Conservation (phyloP, 2,888 invertebrate species). For the Portevinia maculata region DNA sequence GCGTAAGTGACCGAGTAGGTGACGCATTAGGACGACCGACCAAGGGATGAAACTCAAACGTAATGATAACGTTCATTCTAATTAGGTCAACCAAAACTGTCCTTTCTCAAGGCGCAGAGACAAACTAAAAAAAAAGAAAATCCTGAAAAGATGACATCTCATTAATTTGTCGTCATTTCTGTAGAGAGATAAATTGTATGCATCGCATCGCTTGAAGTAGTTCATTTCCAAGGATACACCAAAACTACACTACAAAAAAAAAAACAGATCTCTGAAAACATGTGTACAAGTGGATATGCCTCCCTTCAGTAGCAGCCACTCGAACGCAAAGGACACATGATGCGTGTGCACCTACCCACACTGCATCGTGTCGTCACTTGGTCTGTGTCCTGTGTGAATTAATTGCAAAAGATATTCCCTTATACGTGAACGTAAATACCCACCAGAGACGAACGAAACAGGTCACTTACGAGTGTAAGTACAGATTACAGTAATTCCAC, state of each 20-base stretch:
- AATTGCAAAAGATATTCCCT: slow-evolving; percentile 52
- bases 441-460: slow-evolving; percentile 19
- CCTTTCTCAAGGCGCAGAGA: slow-evolving; percentile 29
- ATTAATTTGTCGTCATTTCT: slow-evolving; percentile 49
- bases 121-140: slow-evolving; percentile 10
- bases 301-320: slow-evolving; percentile 25
- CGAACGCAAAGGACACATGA: slow-evolving; percentile 56
- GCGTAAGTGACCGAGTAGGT: slow-evolving; percentile 44
- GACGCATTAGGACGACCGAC: slow-evolving; percentile 8
- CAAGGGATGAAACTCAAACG: slow-evolving; percentile 15
- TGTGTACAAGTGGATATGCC: slow-evolving; percentile 37
- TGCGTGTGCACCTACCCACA: slow-evolving; percentile 42
- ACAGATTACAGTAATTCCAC: slow-evolving; percentile 47
- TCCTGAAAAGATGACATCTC: slow-evolving; percentile 60
- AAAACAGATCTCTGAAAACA: slow-evolving; percentile 12
- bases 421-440: not conserved
- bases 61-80: slow-evolving; percentile 54
- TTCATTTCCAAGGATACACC: slow-evolving; percentile 41
- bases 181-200: slow-evolving; percentile 57
- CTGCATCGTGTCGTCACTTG: slow-evolving; percentile 37
- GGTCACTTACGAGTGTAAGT: slow-evolving; percentile 54
- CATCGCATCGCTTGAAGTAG: slow-evolving; percentile 71
- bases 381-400: slow-evolving; percentile 61
- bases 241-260: not conserved
- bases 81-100: slow-evolving; percentile 71